These are phyloP conservation scores for Ecliptopera silaceata DNA, from an alignment of 2,888 invertebrate genomes.

Conservation along the genomic window DNA sequence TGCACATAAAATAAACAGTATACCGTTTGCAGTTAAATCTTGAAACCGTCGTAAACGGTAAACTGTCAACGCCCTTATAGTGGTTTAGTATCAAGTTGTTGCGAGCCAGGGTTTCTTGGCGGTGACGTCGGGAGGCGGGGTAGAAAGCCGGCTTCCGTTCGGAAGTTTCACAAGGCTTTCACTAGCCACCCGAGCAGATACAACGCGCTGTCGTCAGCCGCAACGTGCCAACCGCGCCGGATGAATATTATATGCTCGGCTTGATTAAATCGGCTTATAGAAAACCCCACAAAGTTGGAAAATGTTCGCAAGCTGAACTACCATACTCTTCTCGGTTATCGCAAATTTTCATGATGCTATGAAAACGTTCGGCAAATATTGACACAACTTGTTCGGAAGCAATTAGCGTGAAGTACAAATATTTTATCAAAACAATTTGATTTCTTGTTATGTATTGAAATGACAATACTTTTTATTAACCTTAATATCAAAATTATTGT, in stretches of 20 bases:
- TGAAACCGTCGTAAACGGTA: constrained; percentile 24
- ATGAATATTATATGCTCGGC: constrained; percentile 54
- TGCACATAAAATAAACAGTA: constrained; percentile 21
- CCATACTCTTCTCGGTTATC: constrained; percentile 1
- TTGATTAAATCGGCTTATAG: constrained; percentile 47
- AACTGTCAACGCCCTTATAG: constrained; percentile 27
- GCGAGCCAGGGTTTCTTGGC: constrained; percentile 56
- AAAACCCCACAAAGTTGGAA: constrained; percentile 35
- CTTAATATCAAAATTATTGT: constrained; percentile 27
- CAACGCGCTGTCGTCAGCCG: constrained; percentile 47
- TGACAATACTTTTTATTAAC: constrained; percentile 31
- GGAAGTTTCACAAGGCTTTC: constrained; percentile 79
- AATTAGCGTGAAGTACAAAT: constrained; percentile 20
- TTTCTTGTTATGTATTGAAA: constrained; percentile 27
- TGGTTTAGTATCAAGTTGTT: constrained; percentile 25
- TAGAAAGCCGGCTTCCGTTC: constrained; percentile 79
- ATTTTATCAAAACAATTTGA: constrained; percentile 28
- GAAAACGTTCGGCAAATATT: constrained; percentile 12
- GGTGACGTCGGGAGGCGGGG: constrained; percentile 64
- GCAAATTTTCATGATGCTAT: background rate
- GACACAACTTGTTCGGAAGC: constrained; percentile 12
- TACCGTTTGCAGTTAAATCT: constrained; percentile 18
- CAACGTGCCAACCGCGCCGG: constrained; percentile 37
- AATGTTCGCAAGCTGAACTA: constrained; percentile 24
- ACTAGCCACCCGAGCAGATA: constrained; percentile 59